Conservation (phyloP, 2,888 invertebrate genomes). For the Pilophorus perplexus region DNA sequence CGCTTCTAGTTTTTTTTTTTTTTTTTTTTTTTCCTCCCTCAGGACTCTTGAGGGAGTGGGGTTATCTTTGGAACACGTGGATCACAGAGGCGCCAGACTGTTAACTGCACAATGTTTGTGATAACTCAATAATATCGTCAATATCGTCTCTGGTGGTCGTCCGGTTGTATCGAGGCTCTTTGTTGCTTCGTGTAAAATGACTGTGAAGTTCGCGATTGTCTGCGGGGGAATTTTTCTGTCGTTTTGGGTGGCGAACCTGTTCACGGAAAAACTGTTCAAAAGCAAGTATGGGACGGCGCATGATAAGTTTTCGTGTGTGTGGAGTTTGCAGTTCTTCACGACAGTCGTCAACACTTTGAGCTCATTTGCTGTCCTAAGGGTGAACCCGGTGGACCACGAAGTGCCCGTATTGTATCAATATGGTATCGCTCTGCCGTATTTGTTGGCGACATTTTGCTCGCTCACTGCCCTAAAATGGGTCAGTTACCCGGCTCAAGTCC, state of each 20-base stretch:
- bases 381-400: constrained; percentile 69
- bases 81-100: too few relatives aligned
- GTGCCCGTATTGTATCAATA: constrained; percentile 77
- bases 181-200: too few relatives aligned
- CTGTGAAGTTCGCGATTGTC: constrained; percentile 59
- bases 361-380: constrained; percentile 64
- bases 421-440: constrained; percentile 79
- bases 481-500: constrained; percentile 80
- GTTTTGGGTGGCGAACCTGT: constrained; percentile 89
- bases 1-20: too few relatives aligned
- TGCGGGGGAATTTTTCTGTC: constrained; percentile 87
- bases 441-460: constrained; percentile 93
- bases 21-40: too few relatives aligned
- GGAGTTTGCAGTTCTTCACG: constrained; percentile 84
- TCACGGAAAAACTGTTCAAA: constrained; percentile 93
- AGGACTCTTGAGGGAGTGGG: too few relatives aligned
- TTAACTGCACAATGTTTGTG: too few relatives aligned
- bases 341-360: constrained; percentile 86
- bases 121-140: too few relatives aligned
- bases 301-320: constrained; percentile 82
- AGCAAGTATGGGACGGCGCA: constrained; percentile 68
- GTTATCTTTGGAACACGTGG: too few relatives aligned
- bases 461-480: constrained; percentile 96
- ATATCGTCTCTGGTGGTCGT: too few relatives aligned
- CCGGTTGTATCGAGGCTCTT: too few relatives aligned